Percentiles rank a stretch among this genome's conserved stretches.
Evolutionary conservation across 2,113 vertebrate genomes (phyloP).

Genomic region (Diadophis punctatus): DNA sequence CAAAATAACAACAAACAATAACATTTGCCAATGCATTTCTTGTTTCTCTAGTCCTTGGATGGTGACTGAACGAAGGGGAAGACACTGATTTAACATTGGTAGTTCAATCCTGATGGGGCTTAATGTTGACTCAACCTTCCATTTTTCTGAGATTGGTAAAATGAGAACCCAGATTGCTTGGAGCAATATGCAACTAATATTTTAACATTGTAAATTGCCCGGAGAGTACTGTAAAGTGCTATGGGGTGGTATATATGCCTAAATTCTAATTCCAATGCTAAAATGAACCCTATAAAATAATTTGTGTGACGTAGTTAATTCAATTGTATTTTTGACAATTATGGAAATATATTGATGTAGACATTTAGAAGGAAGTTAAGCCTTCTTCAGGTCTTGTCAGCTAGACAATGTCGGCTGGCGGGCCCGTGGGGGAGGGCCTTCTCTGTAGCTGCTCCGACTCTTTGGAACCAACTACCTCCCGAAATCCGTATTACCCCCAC

Average conservation of each 20-base stretch:
- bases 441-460: too few relatives aligned
- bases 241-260: background rate
- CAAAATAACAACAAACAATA: background rate
- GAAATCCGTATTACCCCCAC: too few relatives aligned
- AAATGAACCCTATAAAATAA: slow-evolving; percentile 24
- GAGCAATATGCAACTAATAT: background rate
- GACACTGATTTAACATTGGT: background rate
- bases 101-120: background rate
- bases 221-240: background rate
- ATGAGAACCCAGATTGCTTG: background rate
- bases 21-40: background rate
- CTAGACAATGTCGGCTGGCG: too few relatives aligned
- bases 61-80: background rate
- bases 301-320: slow-evolving; percentile 25
- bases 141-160: background rate
- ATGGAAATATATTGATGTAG: background rate
- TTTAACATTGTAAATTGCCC: background rate
- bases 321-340: slow-evolving; percentile 23
- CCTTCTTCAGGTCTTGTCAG: too few relatives aligned
- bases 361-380: slow-evolving; percentile 26
- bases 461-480: too few relatives aligned
- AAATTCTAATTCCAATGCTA: background rate
- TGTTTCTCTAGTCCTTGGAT: background rate
- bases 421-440: too few relatives aligned
- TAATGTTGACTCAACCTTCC: background rate